Base-by-base conservation (phyloP, 1,140 invertebrate species). In the Drosophila trapezifrons region DNA sequence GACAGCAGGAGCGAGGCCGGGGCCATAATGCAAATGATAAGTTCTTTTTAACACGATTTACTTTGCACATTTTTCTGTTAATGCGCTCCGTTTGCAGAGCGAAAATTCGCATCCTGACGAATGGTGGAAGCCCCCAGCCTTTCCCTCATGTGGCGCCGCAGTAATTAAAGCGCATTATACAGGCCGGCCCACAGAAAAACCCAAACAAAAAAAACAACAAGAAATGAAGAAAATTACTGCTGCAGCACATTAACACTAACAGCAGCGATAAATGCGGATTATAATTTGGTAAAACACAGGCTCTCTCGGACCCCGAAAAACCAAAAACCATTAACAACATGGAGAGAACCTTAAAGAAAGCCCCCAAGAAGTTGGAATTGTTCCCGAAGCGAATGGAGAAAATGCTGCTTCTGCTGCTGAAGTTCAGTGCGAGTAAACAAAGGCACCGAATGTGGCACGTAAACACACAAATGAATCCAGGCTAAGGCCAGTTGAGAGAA, bases 41-140 rank as follows among this genome's bases (percentile, higher is more conserved):
- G 83, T 86, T 86, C 83, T 65, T 83, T 87, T 83, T 83, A 89
- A 86, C 76, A 79, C 76, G 83, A 87, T 86, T 86, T 82, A 87
- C 79, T 76, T 76, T 83, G 47, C 75, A 67, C 65, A 76, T 76
- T 85, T 37, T 73, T 37, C 71, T 43, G 63, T 87, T 87, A 82
- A 79, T 76, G 59, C 47, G 42, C 49, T 56, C n/a, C 10, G 37
- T 27, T 37, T 38, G 37, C 18, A 69, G 37, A 32, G 57, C 38
- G 51, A 69, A 69, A 42, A 27, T 6, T 32, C 63, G 20, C 62
- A 18, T 67, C 27, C 60, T 65, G 59, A 64, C 58, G 64, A 67
- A 67, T 52, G 45, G 12, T 52, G 35, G 12, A 67, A 42, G 35
- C 2, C 4, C 7, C 8, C 15, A 25, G 29, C 22, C 17, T 59